These are phyloP conservation scores for Scaptomyza tumidula DNA, from an alignment of 2,888 invertebrate species.

Conservation along the genomic window DNA sequence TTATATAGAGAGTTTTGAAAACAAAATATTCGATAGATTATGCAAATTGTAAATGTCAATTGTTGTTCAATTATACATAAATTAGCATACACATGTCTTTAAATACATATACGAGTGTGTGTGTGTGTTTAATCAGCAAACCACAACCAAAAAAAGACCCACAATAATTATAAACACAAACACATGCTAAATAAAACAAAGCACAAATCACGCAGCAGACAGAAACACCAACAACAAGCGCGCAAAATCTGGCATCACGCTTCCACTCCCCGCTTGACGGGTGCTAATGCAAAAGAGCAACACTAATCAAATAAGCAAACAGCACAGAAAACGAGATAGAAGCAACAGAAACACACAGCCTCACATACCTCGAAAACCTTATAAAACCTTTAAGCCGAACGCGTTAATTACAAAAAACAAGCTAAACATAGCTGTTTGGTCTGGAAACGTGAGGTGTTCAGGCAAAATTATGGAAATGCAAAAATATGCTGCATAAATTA, in stretches of 20 bases:
- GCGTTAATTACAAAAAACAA: slow-evolving; percentile 62
- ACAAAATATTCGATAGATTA: slow-evolving; percentile 20
- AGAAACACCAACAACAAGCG: slow-evolving; percentile 11
- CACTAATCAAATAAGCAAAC: slow-evolving; percentile 45
- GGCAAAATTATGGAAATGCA: slow-evolving; percentile 64
- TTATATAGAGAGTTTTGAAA: background rate
- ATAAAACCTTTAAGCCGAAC: slow-evolving; percentile 45
- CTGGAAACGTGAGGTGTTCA: slow-evolving; percentile 56
- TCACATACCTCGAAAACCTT: slow-evolving; percentile 14
- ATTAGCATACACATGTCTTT: slow-evolving; percentile 36
- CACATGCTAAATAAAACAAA: slow-evolving; percentile 31
- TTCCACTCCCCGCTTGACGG: background rate
- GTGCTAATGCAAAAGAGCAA: slow-evolving; percentile 47
- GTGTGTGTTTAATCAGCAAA: slow-evolving; percentile 6
- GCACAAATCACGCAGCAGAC: background rate
- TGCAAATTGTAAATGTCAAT: slow-evolving; percentile 52
- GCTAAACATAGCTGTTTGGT: slow-evolving; percentile 36
- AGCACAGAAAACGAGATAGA: slow-evolving; percentile 27
- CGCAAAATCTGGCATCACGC: background rate
- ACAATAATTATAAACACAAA: slow-evolving; percentile 54
- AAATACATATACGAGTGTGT: slow-evolving; percentile 3
- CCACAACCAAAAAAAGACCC: slow-evolving; percentile 27
- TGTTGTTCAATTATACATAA: slow-evolving; percentile 42
- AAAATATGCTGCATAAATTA: slow-evolving; percentile 65
- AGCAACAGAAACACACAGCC: slow-evolving; percentile 18